A percentile compares a stretch with the other conserved stretches of the same genome.
phyloP scores from a whole-genome alignment of 2,888 invertebrate species.

The Diarsia mendica region DNA sequence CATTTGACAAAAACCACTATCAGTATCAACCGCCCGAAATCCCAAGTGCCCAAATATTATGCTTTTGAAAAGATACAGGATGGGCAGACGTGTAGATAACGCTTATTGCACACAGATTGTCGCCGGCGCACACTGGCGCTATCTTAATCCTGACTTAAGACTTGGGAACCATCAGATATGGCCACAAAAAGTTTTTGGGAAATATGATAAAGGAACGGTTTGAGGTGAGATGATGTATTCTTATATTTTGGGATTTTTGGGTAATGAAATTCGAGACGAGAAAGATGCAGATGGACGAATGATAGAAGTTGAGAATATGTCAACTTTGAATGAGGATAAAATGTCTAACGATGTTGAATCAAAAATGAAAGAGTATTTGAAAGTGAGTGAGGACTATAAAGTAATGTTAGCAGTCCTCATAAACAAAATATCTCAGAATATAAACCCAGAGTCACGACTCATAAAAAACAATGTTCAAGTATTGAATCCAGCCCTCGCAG shows the following conservation, averaged over 20 bases:
- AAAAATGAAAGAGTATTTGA: slow-evolving; percentile 1
- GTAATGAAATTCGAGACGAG: slow-evolving; percentile 35
- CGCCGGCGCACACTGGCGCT: slow-evolving; percentile 71
- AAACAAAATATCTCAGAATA: slow-evolving; percentile 44
- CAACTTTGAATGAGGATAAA: slow-evolving; percentile 14
- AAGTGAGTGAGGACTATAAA: not conserved
- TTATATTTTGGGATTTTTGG: slow-evolving; percentile 21
- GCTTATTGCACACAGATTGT: slow-evolving; percentile 74
- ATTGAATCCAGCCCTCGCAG: slow-evolving; percentile 65
- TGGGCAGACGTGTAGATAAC: slow-evolving; percentile 76
- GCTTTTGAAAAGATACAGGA: slow-evolving; percentile 74
- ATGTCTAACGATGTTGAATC: not conserved
- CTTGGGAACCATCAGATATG: slow-evolving; percentile 60
- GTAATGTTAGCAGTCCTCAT: slow-evolving; percentile 21
- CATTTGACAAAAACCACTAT: slow-evolving; percentile 56
- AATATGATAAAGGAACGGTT: slow-evolving; percentile 42
- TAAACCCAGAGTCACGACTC: slow-evolving; percentile 45
- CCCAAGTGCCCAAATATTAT: slow-evolving; percentile 82
- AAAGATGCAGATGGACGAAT: not conserved
- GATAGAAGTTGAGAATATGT: slow-evolving; percentile 3
- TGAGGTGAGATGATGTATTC: slow-evolving; percentile 15
- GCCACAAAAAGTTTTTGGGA: slow-evolving; percentile 56
- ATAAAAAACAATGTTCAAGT: slow-evolving; percentile 62
- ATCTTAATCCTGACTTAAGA: slow-evolving; percentile 78
- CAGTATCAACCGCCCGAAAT: slow-evolving; percentile 59